Conservation (phyloP, 2,888 invertebrate species). For the Brachyptera risi region DNA sequence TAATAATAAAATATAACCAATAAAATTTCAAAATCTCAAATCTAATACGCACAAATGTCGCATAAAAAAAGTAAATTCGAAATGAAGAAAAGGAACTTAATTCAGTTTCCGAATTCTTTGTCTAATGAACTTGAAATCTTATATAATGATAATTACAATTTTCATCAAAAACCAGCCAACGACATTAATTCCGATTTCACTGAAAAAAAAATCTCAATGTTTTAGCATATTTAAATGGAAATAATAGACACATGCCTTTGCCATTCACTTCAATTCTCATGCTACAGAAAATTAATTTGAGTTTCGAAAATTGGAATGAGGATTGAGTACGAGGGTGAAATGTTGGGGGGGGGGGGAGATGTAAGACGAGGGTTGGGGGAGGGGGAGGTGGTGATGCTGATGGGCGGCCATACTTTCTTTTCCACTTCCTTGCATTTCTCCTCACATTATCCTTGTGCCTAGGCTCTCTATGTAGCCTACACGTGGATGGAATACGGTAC, state of each 20-base stretch:
- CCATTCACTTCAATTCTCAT: constrained; percentile 22
- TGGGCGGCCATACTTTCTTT: constrained; percentile 28
- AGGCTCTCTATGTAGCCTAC: constrained; percentile 9
- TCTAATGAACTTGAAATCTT: constrained; percentile 13
- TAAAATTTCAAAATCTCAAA: too few species aligned
- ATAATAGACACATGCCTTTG: constrained; percentile 20
- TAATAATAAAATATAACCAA: too few species aligned
- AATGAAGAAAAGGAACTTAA: background rate
- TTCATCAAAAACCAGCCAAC: constrained; percentile 7
- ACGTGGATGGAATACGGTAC: constrained; percentile 13
- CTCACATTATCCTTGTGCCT: constrained; percentile 13
- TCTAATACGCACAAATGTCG: too few species aligned
- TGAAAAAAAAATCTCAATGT: constrained; percentile 16
- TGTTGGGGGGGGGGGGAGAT: background rate
- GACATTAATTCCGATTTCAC: constrained; percentile 12
- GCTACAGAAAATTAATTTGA: constrained; percentile 21
- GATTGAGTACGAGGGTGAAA: constrained; percentile 21
- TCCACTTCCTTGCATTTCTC: constrained; percentile 23
- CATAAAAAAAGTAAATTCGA: too few species aligned
- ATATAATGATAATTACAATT: constrained; percentile 22
- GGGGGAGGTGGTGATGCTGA: constrained; percentile 15
- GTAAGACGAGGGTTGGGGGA: background rate
- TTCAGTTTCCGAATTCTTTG: constrained; percentile 12
- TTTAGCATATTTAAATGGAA: constrained; percentile 21
- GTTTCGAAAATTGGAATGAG: constrained; percentile 25